Evolutionary conservation across 2,113 vertebrate species (phyloP).

Genomic region (Anarhynchus alexandrinus): DNA sequence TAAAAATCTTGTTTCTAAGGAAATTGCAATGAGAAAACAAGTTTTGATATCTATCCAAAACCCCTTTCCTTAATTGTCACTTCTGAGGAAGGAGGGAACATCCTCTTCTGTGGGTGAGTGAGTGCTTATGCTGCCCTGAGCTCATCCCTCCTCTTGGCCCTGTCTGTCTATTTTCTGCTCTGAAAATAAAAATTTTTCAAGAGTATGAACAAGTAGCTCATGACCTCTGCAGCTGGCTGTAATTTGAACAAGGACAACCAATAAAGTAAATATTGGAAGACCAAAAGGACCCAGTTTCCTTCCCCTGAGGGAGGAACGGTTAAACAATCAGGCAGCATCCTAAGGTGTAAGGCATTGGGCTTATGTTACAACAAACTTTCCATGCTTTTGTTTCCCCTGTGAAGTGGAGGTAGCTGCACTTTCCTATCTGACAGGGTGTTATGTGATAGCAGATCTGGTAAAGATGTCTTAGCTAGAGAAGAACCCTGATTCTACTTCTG

Average conservation of each 20-base stretch:
- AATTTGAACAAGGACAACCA: neutral
- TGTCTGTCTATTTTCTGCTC: neutral
- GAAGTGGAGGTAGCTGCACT: neutral
- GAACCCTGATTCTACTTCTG: neutral
- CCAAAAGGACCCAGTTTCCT: neutral
- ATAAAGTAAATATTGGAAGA: neutral
- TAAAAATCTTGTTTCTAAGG: neutral
- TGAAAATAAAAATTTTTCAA: neutral
- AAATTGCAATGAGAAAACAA: neutral
- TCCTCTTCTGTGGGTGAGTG: neutral
- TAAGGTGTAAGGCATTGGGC: neutral
- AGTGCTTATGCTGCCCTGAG: neutral
- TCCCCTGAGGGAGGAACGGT: neutral
- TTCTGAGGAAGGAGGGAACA: neutral
- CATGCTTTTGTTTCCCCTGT: neutral
- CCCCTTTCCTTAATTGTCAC: neutral
- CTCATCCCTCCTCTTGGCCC: neutral
- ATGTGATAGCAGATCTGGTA: neutral
- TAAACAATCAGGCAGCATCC: neutral
- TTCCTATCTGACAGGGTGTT: neutral
- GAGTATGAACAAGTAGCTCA: neutral
- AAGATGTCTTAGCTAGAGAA: neutral
- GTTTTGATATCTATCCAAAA: neutral
- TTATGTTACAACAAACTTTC: neutral
- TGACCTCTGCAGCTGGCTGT: neutral